Conservation (phyloP, 2,797 vertebrate genomes). For the Molothrus ater region DNA sequence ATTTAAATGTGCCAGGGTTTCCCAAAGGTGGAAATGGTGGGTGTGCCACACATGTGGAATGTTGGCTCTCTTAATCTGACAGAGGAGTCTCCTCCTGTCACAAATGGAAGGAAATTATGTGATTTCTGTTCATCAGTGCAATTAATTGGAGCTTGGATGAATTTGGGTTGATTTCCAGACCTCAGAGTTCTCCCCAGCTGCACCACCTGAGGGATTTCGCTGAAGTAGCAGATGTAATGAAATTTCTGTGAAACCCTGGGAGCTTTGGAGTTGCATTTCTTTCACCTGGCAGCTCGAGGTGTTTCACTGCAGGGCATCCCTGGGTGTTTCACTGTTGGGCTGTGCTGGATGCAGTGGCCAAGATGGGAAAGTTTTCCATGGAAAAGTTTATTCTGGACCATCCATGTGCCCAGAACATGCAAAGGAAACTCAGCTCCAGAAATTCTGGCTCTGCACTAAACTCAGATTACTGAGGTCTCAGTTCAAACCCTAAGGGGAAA, state of each 20-base stretch:
- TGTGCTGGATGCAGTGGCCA: background rate
- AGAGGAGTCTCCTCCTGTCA: background rate
- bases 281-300: background rate
- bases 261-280: background rate
- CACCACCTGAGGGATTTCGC: background rate
- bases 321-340: background rate
- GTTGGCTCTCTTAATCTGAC: rapidly evolving
- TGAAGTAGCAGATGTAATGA: background rate
- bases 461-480: background rate
- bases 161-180: background rate
- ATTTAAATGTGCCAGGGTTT: rapidly evolving
- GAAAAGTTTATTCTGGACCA: background rate
- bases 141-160: background rate
- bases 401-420: rapidly evolving
- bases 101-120: background rate
- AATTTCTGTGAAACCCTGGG: background rate
- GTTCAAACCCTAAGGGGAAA: background rate
- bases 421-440: background rate
- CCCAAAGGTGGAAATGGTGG: background rate
- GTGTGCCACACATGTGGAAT: rapidly evolving
- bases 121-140: background rate
- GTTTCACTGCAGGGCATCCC: background rate
- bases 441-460: background rate
- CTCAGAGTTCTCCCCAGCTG: background rate
- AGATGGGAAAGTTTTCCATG: background rate